These are phyloP conservation scores for Empidonax traillii DNA, from an alignment of 2,113 vertebrate species.

Conservation along the genomic window DNA sequence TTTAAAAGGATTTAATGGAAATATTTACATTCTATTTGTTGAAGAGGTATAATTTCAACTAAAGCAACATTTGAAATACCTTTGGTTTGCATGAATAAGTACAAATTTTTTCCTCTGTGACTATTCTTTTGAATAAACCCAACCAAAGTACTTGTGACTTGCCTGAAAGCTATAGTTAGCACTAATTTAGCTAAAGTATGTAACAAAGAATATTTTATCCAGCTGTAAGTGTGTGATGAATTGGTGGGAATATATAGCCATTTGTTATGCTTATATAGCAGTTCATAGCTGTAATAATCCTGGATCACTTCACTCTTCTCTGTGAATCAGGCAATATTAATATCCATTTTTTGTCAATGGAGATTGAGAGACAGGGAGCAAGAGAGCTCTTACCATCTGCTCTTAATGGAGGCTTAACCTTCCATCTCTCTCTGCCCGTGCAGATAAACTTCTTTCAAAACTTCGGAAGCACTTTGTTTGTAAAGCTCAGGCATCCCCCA, in stretches of 20 bases:
- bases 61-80: not conserved
- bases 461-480: not conserved
- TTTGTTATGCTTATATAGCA: not conserved
- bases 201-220: not conserved
- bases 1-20: not conserved
- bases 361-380: not conserved
- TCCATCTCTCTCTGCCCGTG: not conserved
- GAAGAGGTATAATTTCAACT: not conserved
- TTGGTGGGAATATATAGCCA: not conserved
- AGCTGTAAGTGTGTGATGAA: not conserved
- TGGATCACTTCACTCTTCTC: not conserved
- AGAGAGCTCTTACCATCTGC: not conserved
- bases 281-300: slow-evolving; percentile 1
- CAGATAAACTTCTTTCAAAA: not conserved
- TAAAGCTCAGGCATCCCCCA: not conserved
- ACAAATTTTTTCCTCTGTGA: not conserved
- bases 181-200: not conserved
- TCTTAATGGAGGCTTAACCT: not conserved
- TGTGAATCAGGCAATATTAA: not conserved
- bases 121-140: not conserved
- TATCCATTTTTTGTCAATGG: not conserved
- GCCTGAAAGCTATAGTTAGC: not conserved
- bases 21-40: not conserved
- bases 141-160: not conserved
- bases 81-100: not conserved